Evolutionary conservation across 2,888 invertebrate species (phyloP), one percentile per base, ranked within the genome.

Genomic region (Cordilura impudica): DNA sequence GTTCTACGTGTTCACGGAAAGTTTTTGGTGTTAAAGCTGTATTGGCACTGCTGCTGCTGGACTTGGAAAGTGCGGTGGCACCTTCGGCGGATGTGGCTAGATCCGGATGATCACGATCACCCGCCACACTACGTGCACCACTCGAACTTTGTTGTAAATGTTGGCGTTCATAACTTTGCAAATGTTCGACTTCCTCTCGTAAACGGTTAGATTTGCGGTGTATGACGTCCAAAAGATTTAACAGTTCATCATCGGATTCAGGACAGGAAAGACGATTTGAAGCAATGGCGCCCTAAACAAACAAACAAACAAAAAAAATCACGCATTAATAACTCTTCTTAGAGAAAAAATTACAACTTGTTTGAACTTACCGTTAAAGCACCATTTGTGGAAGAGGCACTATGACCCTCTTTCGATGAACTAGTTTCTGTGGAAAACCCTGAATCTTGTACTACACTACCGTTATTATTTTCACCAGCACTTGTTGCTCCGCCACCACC

Each of bases 361-460:
- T 31, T 31, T 31, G 16, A n/a, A 82, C 82, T 69, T 65, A 89
- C 92, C 90, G 87, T 90, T 83, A 91, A 89, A 83, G 91, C 90
- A 83, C 91, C 90, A 75, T 92, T 92, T 81, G 93, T 92, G 71
- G 94, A 94, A 19, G 94, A 94, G 54, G 93, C 92, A 87, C 93
- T 93, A 86, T 95, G 95, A 81, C 95, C 94, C 88, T 94, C 94
- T 89, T 94, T 94, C 85, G 94, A 95, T 86, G 94, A 94, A 66
- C 95, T 95, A 63, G 96, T 95, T 90, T 96, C 96, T 78, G 96
- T 96, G 89, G 96, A 96, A 91, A 97, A 97, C 69, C 96, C 97
- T 58, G 96, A 96, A 90, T 97, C 97, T 87, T 94, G 94, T 21
- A 94, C 92, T 78, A 93, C 92, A 70, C 92, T 92, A 47, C 91